Evolutionary conservation across 2,797 vertebrate genomes (phyloP).

Genomic region (Limosa lapponica): DNA sequence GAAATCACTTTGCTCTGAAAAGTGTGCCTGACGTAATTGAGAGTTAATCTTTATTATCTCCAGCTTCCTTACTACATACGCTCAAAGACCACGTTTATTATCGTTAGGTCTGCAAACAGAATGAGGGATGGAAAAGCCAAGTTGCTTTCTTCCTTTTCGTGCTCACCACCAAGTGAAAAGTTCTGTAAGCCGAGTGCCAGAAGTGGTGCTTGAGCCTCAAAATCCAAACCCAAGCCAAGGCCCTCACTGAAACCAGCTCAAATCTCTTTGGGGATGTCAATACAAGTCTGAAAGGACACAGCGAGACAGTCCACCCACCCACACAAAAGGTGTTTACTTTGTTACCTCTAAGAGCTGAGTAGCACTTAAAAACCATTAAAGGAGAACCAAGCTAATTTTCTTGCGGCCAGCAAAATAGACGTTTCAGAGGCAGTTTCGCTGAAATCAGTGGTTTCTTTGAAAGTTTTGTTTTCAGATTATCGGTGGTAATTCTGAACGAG

Average conservation of each 20-base stretch:
- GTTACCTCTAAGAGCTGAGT: neutral
- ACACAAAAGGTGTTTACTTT: neutral
- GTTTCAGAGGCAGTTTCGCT: neutral
- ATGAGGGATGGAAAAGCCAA: neutral
- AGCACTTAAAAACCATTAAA: neutral
- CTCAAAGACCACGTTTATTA: neutral
- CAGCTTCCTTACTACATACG: neutral
- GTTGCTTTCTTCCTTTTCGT: neutral
- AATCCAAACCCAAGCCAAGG: neutral
- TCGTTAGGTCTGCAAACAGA: neutral
- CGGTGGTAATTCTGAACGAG: neutral
- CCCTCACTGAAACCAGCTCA: neutral
- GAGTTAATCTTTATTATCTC: constrained; percentile 16
- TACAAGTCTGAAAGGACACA: neutral
- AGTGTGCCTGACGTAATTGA: neutral
- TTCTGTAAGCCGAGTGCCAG: neutral
- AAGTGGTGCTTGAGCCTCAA: neutral
- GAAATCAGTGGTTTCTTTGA: neutral
- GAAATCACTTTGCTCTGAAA: constrained; percentile 2
- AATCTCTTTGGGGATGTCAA: neutral
- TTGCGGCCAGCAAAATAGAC: neutral
- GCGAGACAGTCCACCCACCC: neutral
- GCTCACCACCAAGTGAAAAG: neutral
- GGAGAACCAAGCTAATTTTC: neutral
- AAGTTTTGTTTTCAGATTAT: neutral